Conservation (phyloP, 2,888 invertebrate genomes). For the Cylindroiulus punctatus region DNA sequence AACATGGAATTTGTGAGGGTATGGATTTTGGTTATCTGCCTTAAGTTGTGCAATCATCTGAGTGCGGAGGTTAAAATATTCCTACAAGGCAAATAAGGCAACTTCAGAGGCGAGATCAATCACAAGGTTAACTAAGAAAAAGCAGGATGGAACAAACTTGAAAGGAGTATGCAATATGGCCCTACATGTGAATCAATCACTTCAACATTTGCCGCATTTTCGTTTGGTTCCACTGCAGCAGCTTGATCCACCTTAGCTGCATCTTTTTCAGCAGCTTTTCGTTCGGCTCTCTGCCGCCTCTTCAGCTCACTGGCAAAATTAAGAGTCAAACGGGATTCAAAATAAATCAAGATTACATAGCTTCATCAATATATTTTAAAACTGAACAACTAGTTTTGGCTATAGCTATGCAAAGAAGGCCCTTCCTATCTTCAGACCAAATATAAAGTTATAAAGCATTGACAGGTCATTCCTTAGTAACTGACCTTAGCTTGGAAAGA, state of each 20-base stretch:
- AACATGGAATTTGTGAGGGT: conserved; percentile 97
- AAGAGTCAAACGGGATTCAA: not conserved
- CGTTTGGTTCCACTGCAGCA: conserved; percentile 66
- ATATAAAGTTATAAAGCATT: no score
- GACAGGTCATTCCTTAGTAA: not conserved
- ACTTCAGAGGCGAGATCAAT: no score
- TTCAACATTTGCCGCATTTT: conserved; percentile 75
- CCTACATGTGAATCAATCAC: conserved; percentile 89
- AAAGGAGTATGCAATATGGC: conserved; percentile 6
- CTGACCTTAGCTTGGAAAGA: not conserved
- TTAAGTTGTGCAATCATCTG: conserved; percentile 85
- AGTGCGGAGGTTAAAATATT: conserved; percentile 89
- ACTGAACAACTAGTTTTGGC: no score
- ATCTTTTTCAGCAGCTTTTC: conserved; percentile 83
- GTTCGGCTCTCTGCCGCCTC: conserved; percentile 88
- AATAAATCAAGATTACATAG: not conserved
- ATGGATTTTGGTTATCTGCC: conserved; percentile 80
- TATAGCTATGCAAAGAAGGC: no score
- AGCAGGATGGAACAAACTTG: no score
- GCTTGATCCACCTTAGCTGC: conserved; percentile 53
- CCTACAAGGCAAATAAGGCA: conserved; percentile 63
- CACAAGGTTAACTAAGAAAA: no score
- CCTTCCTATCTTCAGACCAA: no score
- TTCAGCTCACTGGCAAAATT: conserved; percentile 89
- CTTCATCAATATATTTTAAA: no score